Percentiles rank a stretch among this genome's conserved stretches.
These are phyloP conservation scores for Halictus ligatus DNA, from an alignment of 2,888 invertebrate genomes.

Conservation along the genomic window DNA sequence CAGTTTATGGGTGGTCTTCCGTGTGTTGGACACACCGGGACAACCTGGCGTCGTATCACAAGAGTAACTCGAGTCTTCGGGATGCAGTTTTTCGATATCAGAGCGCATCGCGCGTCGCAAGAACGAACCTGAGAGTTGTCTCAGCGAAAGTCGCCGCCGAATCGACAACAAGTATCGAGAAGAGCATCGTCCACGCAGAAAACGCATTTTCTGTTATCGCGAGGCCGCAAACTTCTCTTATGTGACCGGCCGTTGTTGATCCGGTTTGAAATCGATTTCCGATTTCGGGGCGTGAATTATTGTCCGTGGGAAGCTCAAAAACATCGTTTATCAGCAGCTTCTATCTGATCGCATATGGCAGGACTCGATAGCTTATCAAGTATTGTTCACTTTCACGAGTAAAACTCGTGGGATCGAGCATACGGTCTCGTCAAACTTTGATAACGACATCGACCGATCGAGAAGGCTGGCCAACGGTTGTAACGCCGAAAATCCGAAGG, in stretches of 20 bases:
- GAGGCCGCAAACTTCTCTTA: neutral
- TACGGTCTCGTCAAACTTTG: neutral
- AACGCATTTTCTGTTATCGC: neutral
- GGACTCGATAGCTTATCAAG: slow-evolving; percentile 47
- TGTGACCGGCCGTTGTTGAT: neutral
- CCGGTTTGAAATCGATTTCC: neutral
- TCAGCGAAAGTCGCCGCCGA: neutral
- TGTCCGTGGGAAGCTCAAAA: slow-evolving; percentile 12
- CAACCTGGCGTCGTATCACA: slow-evolving; percentile 12
- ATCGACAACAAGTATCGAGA: neutral
- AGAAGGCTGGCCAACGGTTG: neutral
- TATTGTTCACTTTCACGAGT: neutral
- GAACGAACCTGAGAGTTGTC: neutral
- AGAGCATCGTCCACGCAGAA: neutral
- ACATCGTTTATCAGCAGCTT: slow-evolving; percentile 24
- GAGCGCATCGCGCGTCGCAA: neutral
- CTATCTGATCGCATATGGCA: slow-evolving; percentile 22
- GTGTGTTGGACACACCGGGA: slow-evolving; percentile 19
- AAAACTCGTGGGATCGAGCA: neutral
- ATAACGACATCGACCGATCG: slow-evolving; percentile 12
- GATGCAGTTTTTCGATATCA: slow-evolving; percentile 9
- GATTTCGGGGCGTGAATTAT: slow-evolving; percentile 27
- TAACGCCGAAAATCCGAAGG: slow-evolving; percentile 51
- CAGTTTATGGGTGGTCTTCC: slow-evolving; percentile 56
- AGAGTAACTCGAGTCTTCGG: slow-evolving; percentile 30